Base-by-base conservation (phyloP, 2,797 vertebrate genomes). In the Euphonia xanthogaster region DNA sequence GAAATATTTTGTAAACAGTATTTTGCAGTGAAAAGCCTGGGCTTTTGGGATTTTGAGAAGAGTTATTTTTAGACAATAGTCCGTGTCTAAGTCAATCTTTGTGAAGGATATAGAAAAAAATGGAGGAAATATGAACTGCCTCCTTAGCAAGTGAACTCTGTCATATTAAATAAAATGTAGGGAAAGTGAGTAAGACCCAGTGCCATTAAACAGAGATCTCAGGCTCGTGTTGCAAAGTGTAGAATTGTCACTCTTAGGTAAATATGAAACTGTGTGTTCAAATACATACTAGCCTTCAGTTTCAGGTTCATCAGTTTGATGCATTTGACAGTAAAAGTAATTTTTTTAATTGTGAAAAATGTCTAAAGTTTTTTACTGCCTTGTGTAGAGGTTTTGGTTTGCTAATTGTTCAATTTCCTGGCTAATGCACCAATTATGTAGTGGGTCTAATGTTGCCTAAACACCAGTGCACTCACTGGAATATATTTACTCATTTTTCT, bases 1-100 rank as follows among this genome's bases (percentile, higher is more conserved):
- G 67, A 86, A 88, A 60, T 84, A 47, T 78, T 94, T 82, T 65
- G 76, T 80, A 67, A 96, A 80, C n/a, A 74, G 3, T 35, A 25
- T 51, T 92, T 90, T 80, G 54, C 24, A 61, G n/a, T 18, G 45
- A 42, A 84, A 35, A 76, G 24, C 62, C 27, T 83, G 30, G 37
- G 27, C 55, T 83, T 79, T 39, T 18, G 28, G 45, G 39, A 47
- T 86, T 74, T 76, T 65, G 45, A 42, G 50, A 73, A 80, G 31
- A 77, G 39, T 70, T 75, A 35, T 58, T 77, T 45, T 55, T 55
- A 45, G 42, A 71, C 27, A 66, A 13, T 45, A 72, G 14, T n/a
- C 27, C 44, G 12, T 53, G 19, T 68, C 44, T n/a, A 65, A 84
- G 35, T 1, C 3, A 76, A 22, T 53, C 14, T 68, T 22, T 27